Evolutionary conservation across 2,797 vertebrate species (phyloP).

Genomic region (Danio choprae): DNA sequence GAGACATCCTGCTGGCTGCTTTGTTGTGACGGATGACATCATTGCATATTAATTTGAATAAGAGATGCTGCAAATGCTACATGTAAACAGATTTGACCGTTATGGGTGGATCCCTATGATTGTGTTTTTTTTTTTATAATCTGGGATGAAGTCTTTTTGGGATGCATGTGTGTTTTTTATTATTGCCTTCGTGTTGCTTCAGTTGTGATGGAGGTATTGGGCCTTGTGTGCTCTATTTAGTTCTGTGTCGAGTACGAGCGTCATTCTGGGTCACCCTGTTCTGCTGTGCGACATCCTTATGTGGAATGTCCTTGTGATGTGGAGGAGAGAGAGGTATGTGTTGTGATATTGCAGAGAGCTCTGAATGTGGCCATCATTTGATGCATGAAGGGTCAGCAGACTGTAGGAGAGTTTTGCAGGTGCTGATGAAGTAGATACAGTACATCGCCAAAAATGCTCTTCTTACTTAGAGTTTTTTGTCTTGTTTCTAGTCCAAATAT

Average conservation of each 20-base stretch:
- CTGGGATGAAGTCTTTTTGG: constrained; percentile 33
- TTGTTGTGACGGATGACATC: constrained; percentile 68
- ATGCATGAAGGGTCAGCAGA: not conserved
- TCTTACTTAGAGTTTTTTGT: too few relatives aligned
- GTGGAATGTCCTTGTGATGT: constrained; percentile 63
- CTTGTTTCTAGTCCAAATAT: too few relatives aligned
- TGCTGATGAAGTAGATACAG: not conserved
- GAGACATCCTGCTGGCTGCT: constrained; percentile 56
- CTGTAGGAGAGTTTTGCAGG: not conserved
- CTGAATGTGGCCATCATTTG: not conserved
- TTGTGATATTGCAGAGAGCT: not conserved
- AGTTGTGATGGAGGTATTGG: constrained; percentile 40
- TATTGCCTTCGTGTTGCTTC: constrained; percentile 55
- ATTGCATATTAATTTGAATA: constrained; percentile 60
- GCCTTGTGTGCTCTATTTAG: constrained; percentile 71
- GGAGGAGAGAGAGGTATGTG: constrained; percentile 20
- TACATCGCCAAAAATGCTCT: too few relatives aligned
- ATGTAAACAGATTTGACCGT: constrained; percentile 59
- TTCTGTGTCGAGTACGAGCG: constrained; percentile 56
- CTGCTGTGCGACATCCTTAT: constrained; percentile 57
- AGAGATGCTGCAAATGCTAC: constrained; percentile 62
- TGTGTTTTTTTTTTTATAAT: constrained; percentile 60
- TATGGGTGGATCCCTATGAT: constrained; percentile 55
- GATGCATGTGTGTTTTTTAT: constrained; percentile 52
- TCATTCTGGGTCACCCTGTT: constrained; percentile 71